A percentile compares a stretch with the other conserved stretches of the same genome.
These are phyloP conservation scores for Tanytarsus gracilentus DNA, from an alignment of 2,888 invertebrate genomes.

Conservation along the genomic window DNA sequence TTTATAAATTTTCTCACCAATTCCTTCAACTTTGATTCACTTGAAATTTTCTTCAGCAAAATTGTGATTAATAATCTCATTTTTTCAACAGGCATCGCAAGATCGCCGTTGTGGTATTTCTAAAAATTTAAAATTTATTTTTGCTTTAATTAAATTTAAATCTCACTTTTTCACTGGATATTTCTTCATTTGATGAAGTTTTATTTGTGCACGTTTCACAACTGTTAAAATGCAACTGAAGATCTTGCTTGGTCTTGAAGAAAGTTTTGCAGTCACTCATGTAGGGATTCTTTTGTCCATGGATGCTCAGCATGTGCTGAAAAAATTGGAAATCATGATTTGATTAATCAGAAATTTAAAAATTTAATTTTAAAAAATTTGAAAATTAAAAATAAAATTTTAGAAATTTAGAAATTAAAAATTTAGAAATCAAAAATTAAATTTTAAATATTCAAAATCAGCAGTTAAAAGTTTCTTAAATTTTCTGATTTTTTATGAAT, in stretches of 20 bases:
- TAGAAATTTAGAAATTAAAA: no score
- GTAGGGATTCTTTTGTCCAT: conserved; percentile 63
- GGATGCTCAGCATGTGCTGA: conserved; percentile 71
- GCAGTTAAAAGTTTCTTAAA: no score
- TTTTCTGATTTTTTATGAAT: no score
- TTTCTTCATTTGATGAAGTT: conserved; percentile 28
- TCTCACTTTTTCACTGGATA: background rate
- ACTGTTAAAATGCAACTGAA: conserved; percentile 54
- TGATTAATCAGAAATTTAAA: no score
- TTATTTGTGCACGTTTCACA: conserved; percentile 41
- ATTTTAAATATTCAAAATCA: no score
- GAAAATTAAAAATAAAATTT: no score
- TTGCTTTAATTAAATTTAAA: conserved; percentile 36
- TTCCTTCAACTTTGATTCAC: conserved; percentile 65
- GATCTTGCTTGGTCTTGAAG: conserved; percentile 65
- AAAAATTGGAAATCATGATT: no score
- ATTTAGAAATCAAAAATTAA: no score
- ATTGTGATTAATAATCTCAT: conserved; percentile 74
- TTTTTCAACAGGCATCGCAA: conserved; percentile 58
- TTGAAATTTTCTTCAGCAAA: conserved; percentile 71
- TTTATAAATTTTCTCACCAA: background rate
- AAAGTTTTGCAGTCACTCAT: conserved; percentile 65
- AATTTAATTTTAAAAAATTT: no score
- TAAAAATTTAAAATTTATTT: conserved; percentile 42
- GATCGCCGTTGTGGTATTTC: conserved; percentile 36